Percentiles rank a stretch among this genome's conserved stretches.
These are phyloP conservation scores for Dolomedes plantarius DNA, from an alignment of 2,888 invertebrate species.

Conservation along the genomic window DNA sequence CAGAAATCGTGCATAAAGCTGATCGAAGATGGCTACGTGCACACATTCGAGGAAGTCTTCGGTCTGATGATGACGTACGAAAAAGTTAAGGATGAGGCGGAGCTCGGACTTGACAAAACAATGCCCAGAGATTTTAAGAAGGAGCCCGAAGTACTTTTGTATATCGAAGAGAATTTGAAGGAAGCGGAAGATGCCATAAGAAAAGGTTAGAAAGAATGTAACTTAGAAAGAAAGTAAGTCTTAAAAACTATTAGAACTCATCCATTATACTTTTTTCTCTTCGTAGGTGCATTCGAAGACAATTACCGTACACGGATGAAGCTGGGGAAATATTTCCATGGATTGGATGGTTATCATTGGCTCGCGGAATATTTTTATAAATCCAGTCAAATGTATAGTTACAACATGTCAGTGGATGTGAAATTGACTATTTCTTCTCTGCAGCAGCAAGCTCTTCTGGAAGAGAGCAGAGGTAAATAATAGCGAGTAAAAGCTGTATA, in stretches of 20 bases:
- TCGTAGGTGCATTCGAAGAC: slow-evolving; percentile 18
- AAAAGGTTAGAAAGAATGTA: slow-evolving; percentile 27
- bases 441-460: slow-evolving; percentile 22
- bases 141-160: not conserved
- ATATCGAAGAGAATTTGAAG: slow-evolving; percentile 7
- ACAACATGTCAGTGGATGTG: not conserved
- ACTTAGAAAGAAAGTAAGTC: no score
- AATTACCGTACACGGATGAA: slow-evolving; percentile 7
- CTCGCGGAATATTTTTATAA: slow-evolving; percentile 29
- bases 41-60: slow-evolving; percentile 40
- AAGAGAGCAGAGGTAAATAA: slow-evolving; percentile 32
- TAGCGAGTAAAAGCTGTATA: not conserved
- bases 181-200: slow-evolving; percentile 25
- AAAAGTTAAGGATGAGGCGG: not conserved
- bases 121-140: slow-evolving; percentile 20
- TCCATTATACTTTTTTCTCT: no score
- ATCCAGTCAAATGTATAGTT: not conserved
- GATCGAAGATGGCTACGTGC: slow-evolving; percentile 23
- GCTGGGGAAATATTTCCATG: slow-evolving; percentile 13
- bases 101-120: not conserved
- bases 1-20: slow-evolving; percentile 22
- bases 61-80: not conserved
- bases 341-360: slow-evolving; percentile 31
- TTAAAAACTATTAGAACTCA: no score
- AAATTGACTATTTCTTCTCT: not conserved